Base-by-base conservation (phyloP, 2,797 vertebrate genomes). In the Lutjanus campechanus region DNA sequence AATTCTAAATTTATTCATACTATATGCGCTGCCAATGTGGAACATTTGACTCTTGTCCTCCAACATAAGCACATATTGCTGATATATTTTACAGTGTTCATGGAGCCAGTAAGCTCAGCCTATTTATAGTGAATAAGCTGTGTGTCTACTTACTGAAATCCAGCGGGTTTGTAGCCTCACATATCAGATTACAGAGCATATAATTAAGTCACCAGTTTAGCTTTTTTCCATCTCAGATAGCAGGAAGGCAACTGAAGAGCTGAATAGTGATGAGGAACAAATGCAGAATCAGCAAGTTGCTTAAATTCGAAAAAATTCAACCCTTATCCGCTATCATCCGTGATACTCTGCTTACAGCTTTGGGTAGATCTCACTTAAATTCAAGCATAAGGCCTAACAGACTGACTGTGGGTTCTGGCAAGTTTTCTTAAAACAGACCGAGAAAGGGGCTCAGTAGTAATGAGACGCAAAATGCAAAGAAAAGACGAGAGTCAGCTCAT, bases 201-300 rank as follows among this genome's bases (percentile, higher is more conserved):
- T 88, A 86, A 87, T 84, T 89, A 85, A 88, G 73, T 82, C 79
- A 81, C 73, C 79, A 80, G 61, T 83, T 73, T 64, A 81, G 81
- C 71, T 78, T 59, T 73, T 67, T 83, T 63, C 77, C 54, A 54
- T 83, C 79, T 82, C 66, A 65, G 71, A 81, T 47, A 76, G 66
- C 71, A 40, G 12, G 12, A 4, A 12, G 11, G 44, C 10, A 61
- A 77, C 64, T 43, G 66, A 72, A 62, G 69, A 79, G 64, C 78
- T 67, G 84, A 88, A 87, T 85, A 87, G 67, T 70, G 73, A 91
- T 85, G 76, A 89, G 77, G 68, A 76, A 63, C 73, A 88, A 88
- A 85, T 59, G 78, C 88, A 83, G 76, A 69, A 79, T 89, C 85
- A 87, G 89, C 80, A 84, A 59, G 61, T 69, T 69, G 65, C 77